These are phyloP conservation scores for Stenchaetothrips biformis DNA, from an alignment of 2,888 invertebrate species.

Conservation along the genomic window DNA sequence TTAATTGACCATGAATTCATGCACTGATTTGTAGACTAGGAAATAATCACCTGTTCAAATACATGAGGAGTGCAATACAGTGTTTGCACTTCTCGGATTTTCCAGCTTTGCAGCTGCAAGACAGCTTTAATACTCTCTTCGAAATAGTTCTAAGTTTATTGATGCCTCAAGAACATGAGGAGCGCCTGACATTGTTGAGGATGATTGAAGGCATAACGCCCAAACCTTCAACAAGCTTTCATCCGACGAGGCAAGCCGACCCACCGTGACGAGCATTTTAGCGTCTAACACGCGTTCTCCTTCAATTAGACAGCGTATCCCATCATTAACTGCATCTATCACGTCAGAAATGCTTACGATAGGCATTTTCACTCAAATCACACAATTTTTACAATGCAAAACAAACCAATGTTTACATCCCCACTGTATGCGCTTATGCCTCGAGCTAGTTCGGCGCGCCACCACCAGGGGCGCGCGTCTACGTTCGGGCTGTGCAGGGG, in stretches of 20 bases:
- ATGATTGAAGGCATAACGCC: not conserved
- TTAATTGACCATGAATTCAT: not conserved
- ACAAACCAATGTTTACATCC: too few relatives aligned
- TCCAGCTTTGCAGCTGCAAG: not conserved
- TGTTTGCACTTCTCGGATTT: constrained; percentile 3
- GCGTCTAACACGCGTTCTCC: too few relatives aligned
- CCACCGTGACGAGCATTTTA: too few relatives aligned
- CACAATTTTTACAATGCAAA: too few relatives aligned
- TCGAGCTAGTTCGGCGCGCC: too few relatives aligned
- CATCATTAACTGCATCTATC: too few relatives aligned
- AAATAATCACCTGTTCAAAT: not conserved
- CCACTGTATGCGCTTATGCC: too few relatives aligned
- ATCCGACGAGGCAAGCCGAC: not conserved
- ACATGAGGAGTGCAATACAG: not conserved
- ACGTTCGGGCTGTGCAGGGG: not conserved
- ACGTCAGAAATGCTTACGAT: too few relatives aligned
- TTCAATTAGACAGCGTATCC: too few relatives aligned
- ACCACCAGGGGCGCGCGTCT: too few relatives aligned
- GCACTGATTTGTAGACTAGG: not conserved
- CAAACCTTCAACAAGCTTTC: not conserved
- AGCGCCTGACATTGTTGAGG: not conserved
- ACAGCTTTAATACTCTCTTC: not conserved
- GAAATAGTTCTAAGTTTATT: not conserved
- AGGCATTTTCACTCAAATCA: too few relatives aligned
- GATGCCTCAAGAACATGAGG: not conserved